Base-by-base conservation (phyloP, 2,888 invertebrate genomes). In the Drosophila ustulata region DNA sequence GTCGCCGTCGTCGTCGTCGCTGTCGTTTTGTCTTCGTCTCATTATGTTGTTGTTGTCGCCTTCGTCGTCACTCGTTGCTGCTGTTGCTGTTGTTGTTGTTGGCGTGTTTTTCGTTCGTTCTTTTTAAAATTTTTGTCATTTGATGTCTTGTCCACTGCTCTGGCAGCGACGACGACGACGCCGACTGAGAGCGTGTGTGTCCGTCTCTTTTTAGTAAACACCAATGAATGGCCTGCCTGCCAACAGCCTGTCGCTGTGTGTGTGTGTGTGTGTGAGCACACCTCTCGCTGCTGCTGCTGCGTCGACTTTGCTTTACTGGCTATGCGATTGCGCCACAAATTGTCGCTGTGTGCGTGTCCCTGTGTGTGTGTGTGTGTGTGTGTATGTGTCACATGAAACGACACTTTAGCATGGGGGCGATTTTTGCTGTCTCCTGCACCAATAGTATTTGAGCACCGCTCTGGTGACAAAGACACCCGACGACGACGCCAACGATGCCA, bases 381-480 rank as follows among this genome's bases (percentile, higher is more conserved):
- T 71, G 66, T 67, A 58, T 72, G 64, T 75, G 83, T 84, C 87
- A 88, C 76, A 83, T 73, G 82, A 83, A 82, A 78, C 81, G 88
- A 88, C 88, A 88, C 81, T 90, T 90, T 88, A 83, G 74, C 73
- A 85, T 78, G 88, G 90, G 85, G 88, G 88, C 85, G 90, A 85
- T 76, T 85, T 88, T 77, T 71, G 62, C 76, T 82, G 84, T 81
- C 84, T 82, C 84, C 81, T 85, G 89, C 88, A 89, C 90, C 88
- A 89, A 90, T 89, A 75, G 88, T 80, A 89, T 80, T 88, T 70
- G 83, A 82, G 89, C 84, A 73, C 71, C 67, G 68, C 73, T 64
- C 68, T 89, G 90, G 89, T 85, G 88, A 88, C 88, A 88, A 89
- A 78, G 83, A 70, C 79, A 75, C 64, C 75, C 79, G 71, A 81